Base-by-base conservation (phyloP, 2,113 vertebrate genomes). In the Lampris megalopsis region DNA sequence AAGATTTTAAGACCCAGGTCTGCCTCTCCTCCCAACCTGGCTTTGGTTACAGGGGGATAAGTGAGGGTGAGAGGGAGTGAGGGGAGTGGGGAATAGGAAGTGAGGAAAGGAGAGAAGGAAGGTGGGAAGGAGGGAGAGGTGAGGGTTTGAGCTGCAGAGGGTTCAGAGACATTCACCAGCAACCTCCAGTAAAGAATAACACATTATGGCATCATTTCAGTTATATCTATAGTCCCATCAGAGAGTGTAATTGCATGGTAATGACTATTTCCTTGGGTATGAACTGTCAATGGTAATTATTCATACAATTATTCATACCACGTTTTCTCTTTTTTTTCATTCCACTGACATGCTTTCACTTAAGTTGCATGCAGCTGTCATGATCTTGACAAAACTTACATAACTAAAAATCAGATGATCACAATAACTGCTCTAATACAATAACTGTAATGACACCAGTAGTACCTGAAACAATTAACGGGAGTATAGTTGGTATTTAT, bases 101-200 rank as follows among this genome's bases (percentile, higher is more conserved):
- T 77, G 77, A 80, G 72, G 54, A 60, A 65, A 43, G 38, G 40
- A 38, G 37, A 52, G 53, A 64, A 38, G 40, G 48, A 64, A 60
- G 67, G 69, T 69, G 71, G 60, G 71, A 79, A 43, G 57, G 24
- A 54, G 24, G 24, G 81, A 86, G 72, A 5, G 42, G 53, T 24
- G 6, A 69, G 65, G 73, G 54, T 65, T 76, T 73, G 90, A 91
- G 88, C 88, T 88, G 86, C 84, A 84, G 84, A 86, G 81, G 80
- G 67, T 78, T 87, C 84, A 84, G 66, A 86, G 63, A 77, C 86
- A 68, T 73, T 77, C 53, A 77, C 47, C 64, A 75, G 81, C 1
- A 75, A 75, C 73, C 53, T 72, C 66, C 76, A 24, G 73, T 85
- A 53, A 78, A 74, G 58, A 59, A 73, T 67, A 76, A 62, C 57